A percentile compares a stretch with the other conserved stretches of the same genome.
These are phyloP conservation scores for Phataginus tetradactyla DNA, from an alignment of 2,797 vertebrate genomes.

Conservation along the genomic window DNA sequence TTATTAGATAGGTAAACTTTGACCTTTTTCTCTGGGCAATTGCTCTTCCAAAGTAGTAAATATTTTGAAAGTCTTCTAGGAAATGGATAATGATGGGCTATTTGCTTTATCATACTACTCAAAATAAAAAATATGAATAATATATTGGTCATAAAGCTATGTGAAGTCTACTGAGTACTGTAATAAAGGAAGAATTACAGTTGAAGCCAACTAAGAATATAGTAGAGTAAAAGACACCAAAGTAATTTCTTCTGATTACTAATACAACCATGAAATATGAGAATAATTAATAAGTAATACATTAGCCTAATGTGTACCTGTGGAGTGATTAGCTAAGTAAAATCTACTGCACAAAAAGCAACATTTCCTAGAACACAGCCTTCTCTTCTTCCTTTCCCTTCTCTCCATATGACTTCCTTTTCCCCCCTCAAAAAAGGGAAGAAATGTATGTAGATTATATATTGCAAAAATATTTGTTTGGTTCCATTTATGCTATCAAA, in stretches of 20 bases:
- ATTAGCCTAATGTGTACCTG: slow-evolving; percentile 45
- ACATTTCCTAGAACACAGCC: neutral
- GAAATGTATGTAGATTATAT: neutral
- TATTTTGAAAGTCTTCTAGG: slow-evolving; percentile 26
- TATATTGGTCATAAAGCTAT: neutral
- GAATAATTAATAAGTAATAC: slow-evolving; percentile 54
- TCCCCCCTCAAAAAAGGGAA: neutral
- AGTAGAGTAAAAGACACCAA: neutral
- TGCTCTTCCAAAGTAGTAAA: neutral
- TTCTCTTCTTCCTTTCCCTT: neutral
- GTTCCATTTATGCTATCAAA: neutral
- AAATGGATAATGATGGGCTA: neutral
- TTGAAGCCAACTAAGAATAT: neutral
- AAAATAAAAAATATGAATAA: neutral
- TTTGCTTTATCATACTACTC: neutral
- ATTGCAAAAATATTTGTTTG: neutral
- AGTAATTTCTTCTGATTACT: slow-evolving; percentile 60
- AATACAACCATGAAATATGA: slow-evolving; percentile 36
- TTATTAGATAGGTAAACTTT: neutral
- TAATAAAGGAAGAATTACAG: neutral
- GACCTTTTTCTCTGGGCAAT: neutral
- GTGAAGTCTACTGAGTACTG: neutral
- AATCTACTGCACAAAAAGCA: neutral
- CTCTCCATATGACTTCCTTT: neutral
- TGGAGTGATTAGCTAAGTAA: slow-evolving; percentile 41